Percentiles rank a stretch among this genome's conserved stretches.
These are phyloP conservation scores for Ceratosolen solmsi DNA, from an alignment of 1,140 invertebrate genomes.

Conservation along the genomic window DNA sequence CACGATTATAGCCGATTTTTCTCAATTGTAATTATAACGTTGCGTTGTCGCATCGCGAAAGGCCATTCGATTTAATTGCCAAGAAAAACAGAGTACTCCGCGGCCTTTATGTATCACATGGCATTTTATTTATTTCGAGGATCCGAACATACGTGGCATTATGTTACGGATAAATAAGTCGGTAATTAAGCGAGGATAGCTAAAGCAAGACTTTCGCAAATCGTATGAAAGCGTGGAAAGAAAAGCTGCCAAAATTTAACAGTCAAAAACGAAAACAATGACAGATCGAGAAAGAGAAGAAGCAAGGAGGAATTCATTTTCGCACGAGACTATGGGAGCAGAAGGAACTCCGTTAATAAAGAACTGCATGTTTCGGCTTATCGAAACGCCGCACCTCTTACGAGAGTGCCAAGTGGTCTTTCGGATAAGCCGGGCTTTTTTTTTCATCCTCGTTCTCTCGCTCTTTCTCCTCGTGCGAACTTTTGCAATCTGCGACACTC, in stretches of 20 bases:
- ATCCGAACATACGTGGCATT: too few species aligned
- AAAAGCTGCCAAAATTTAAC: background rate
- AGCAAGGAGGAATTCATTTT: slow-evolving; percentile 2
- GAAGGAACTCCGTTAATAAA: slow-evolving; percentile 26
- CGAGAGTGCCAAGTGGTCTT: slow-evolving; percentile 41
- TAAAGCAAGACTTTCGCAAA: too few species aligned
- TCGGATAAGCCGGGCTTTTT: slow-evolving; percentile 34
- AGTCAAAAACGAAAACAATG: background rate
- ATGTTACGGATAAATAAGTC: too few species aligned
- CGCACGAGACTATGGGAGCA: slow-evolving; percentile 1
- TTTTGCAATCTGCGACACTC: slow-evolving; percentile 47
- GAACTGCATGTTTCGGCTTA: slow-evolving; percentile 36
- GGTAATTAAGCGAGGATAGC: too few species aligned
- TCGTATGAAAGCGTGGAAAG: background rate
- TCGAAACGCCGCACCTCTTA: slow-evolving; percentile 37
- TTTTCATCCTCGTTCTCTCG: slow-evolving; percentile 20
- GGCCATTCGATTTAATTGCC: too few species aligned
- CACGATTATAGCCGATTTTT: too few species aligned
- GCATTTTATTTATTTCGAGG: too few species aligned
- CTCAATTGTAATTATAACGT: too few species aligned
- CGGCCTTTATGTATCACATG: too few species aligned
- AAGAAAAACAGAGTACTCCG: too few species aligned
- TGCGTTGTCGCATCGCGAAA: too few species aligned
- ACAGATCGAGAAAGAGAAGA: background rate
- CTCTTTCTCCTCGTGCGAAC: slow-evolving; percentile 37